Evolutionary conservation across 2,888 invertebrate genomes (phyloP), one percentile per base, ranked within the genome.

Genomic region (Pardosa pseudoannulata): DNA sequence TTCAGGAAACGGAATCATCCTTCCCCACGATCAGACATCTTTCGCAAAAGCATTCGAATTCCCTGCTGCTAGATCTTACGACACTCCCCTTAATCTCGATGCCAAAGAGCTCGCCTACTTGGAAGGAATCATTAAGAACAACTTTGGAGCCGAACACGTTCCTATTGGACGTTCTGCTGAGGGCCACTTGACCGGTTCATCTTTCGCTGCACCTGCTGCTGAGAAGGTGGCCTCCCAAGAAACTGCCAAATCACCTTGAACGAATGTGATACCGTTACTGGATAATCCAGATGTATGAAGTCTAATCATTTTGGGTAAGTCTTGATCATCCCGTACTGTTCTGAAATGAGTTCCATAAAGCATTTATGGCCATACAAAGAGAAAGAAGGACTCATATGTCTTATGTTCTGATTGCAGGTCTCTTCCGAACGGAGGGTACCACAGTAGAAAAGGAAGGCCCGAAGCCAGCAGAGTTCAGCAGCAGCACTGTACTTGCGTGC

Each of bases 241-340:
- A 73, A 41, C 74, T 36, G 86, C 86, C 86, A 86, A 86, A 86
- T 79, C 85, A 28, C 39, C 72, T 41, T 83, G 73, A 78, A 73
- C 16, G 64, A 73, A 70, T 74, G 79, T 79, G 86, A 86, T 79
- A 79, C 19, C n/a, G 32, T 16, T 11, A 13, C 78, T 70, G 78
- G 73, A 39, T 31, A 67, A 19, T 31, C 32, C 16, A 67, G 72
- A 27, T 28, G 62, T 46, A 67, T 64, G 72, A 39, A 67, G 39
- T 85, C 85, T 85, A 79, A 79, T 85, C 85, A 85, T 79, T 79
- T 76, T 56, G 56, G 56, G 79, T 83, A 72, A 72, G 83, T 78
- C 7, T 28, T n/a, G n/a, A n/a, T n/a, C n/a, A n/a, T n/a, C n/a
- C n/a, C n/a, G n/a, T n/a, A n/a, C n/a, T n/a, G n/a, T n/a, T n/a